phyloP scores from a whole-genome alignment of 2,888 invertebrate genomes.

The Gymnocheta viridis region DNA sequence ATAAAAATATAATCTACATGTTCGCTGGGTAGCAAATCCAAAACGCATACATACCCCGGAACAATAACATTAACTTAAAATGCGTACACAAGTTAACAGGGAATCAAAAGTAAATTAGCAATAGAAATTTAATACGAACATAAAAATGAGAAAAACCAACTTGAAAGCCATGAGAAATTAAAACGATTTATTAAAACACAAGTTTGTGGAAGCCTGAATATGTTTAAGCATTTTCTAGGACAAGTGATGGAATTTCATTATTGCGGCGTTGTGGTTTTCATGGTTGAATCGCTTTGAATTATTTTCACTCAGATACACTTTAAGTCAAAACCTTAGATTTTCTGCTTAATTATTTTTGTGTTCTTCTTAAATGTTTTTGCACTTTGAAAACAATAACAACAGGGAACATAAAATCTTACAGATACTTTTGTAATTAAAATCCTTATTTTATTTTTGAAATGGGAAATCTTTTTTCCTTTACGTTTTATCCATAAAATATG shows the following conservation, averaged over 20 bases:
- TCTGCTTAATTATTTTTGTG: constrained; percentile 1
- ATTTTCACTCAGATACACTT: constrained; percentile 53
- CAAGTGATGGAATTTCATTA: constrained; percentile 66
- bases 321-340: constrained; percentile 56
- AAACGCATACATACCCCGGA: not conserved
- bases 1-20: not conserved
- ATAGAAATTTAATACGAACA: not conserved
- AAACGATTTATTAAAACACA: constrained; percentile 47
- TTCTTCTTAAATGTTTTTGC: constrained; percentile 7
- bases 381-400: not conserved
- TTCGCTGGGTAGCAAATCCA: not conserved
- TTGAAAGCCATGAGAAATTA: constrained; percentile 11
- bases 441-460: not conserved
- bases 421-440: constrained; percentile 19
- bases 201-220: constrained; percentile 34
- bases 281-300: constrained; percentile 56
- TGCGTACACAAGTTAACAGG: constrained; percentile 25
- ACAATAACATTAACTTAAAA: constrained; percentile 32
- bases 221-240: constrained; percentile 55
- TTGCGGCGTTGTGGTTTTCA: constrained; percentile 57
- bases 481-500: not conserved
- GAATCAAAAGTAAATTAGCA: constrained; percentile 34
- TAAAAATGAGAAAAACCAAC: not conserved
- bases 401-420: not conserved
- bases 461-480: not conserved